Conservation (phyloP, 2,797 vertebrate genomes). For the Petrocephalus schoutedeni region DNA sequence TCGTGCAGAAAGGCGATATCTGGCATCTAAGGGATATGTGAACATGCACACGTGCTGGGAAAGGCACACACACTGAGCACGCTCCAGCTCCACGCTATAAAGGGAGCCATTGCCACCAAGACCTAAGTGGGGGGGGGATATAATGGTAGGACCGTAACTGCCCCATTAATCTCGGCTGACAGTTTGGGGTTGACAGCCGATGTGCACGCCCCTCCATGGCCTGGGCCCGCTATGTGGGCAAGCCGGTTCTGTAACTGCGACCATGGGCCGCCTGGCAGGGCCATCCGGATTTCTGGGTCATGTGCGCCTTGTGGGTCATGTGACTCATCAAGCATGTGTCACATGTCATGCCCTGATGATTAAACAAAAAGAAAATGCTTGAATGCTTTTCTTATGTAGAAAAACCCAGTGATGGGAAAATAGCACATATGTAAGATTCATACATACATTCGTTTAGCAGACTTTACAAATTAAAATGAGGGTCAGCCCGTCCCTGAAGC, state of each 20-base stretch:
- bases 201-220: background rate
- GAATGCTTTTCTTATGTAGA: background rate
- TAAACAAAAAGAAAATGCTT: background rate
- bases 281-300: background rate
- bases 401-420: background rate
- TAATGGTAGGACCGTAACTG: background rate
- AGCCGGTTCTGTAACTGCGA: background rate
- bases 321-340: background rate
- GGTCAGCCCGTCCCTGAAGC: background rate
- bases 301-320: background rate
- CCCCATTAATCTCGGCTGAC: background rate
- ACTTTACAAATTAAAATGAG: background rate
- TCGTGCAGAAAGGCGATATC: background rate
- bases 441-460: background rate
- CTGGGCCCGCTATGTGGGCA: background rate
- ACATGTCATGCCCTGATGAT: background rate
- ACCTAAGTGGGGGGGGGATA: background rate
- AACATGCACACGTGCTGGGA: background rate
- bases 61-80: background rate
- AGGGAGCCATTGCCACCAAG: background rate
- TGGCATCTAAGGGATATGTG: background rate
- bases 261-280: background rate
- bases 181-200: background rate
- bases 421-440: background rate
- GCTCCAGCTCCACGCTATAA: background rate